A percentile compares a stretch with the other conserved stretches of the same genome.
Evolutionary conservation across 2,113 vertebrate genomes (phyloP).

Genomic region (Paramormyrops kingsleyae): DNA sequence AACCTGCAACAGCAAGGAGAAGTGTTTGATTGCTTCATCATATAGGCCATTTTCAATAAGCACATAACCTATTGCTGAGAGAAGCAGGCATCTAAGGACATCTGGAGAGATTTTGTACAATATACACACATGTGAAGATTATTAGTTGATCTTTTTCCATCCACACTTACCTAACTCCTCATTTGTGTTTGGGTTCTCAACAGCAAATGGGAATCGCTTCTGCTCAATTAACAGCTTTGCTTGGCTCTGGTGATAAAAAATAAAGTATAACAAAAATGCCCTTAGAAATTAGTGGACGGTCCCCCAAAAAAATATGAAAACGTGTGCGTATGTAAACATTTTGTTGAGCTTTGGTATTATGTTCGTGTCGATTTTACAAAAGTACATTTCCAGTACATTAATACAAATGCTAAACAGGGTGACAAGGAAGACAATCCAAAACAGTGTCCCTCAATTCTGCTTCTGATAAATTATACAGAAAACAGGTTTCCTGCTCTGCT

Average conservation of each 20-base stretch:
- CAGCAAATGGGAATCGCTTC: conserved; percentile 88
- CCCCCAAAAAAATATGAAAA: background rate
- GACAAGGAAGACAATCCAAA: background rate
- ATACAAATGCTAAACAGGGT: background rate
- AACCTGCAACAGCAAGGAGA: conserved; percentile 92
- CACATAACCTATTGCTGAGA: conserved; percentile 87
- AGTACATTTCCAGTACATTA: too few relatives aligned
- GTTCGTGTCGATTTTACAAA: background rate
- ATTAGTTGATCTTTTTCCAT: background rate
- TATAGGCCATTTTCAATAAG: conserved; percentile 88
- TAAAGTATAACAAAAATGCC: background rate
- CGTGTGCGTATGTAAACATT: background rate
- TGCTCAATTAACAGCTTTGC: conserved; percentile 87
- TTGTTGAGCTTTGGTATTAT: background rate
- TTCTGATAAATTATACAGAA: background rate
- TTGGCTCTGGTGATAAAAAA: conserved; percentile 73
- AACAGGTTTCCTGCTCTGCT: background rate
- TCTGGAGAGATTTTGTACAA: background rate
- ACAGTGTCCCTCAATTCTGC: background rate
- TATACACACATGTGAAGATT: background rate
- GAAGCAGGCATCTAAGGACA: conserved; percentile 28
- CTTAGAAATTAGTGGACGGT: background rate
- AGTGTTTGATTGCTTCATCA: conserved; percentile 93
- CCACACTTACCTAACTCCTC: conserved; percentile 54
- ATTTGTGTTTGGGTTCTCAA: conserved; percentile 79